These are phyloP conservation scores for Holocentrus rufus DNA, from an alignment of 2,797 vertebrate genomes.

Conservation along the genomic window DNA sequence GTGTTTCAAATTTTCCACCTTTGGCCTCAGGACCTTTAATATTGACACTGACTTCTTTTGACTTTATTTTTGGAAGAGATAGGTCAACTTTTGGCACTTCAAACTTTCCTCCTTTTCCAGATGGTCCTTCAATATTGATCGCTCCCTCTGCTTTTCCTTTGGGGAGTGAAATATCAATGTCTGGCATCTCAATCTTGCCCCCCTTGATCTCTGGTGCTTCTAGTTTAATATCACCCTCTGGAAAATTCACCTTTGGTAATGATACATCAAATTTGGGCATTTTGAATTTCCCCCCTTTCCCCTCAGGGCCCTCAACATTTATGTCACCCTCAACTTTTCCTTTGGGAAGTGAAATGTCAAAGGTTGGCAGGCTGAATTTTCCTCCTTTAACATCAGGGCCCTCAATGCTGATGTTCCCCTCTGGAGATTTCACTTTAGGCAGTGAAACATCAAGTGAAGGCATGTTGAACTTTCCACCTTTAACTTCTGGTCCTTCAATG, in stretches of 20 bases:
- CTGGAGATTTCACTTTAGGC: conserved; percentile 42
- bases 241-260: conserved; percentile 34
- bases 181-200: conserved; percentile 52
- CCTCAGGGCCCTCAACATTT: conserved; percentile 40
- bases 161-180: conserved; percentile 43
- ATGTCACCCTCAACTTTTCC: conserved; percentile 40
- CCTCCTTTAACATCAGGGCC: conserved; percentile 34
- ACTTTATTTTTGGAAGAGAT: conserved; percentile 42
- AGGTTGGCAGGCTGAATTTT: conserved; percentile 40
- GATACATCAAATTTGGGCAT: conserved; percentile 35
- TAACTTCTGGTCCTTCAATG: conserved; percentile 38
- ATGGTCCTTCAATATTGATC: conserved; percentile 44
- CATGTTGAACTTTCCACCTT: conserved; percentile 68
- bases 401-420: conserved; percentile 43
- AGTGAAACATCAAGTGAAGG: conserved; percentile 55
- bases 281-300: conserved; percentile 54
- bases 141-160: conserved; percentile 50
- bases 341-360: conserved; percentile 64
- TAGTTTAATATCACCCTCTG: conserved; percentile 31
- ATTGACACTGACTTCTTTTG: background rate
- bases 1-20: conserved; percentile 25
- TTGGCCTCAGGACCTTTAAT: conserved; percentile 32
- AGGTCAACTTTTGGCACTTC: conserved; percentile 54
- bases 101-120: conserved; percentile 60
- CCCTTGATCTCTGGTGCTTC: conserved; percentile 33